Base-by-base conservation (phyloP, 2,888 invertebrate genomes). In the Branchipolynoe longqiensis region DNA sequence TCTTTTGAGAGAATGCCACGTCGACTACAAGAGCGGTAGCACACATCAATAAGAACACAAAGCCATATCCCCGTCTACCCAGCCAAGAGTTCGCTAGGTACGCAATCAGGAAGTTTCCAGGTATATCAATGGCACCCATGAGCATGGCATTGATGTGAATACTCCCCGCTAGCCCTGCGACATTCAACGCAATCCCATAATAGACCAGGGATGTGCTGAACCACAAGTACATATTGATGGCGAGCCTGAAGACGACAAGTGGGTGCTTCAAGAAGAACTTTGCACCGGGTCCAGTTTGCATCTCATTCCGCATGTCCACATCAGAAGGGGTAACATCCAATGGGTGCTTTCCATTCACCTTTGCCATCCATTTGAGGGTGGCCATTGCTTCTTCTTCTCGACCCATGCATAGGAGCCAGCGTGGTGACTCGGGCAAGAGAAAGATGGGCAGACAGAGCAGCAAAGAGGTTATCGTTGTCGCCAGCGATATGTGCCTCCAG, bases 131-230 rank as follows among this genome's bases (percentile, higher is more conserved):
- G 18, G n/a, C 12, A 2, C 18, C 38, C 69, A 69, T 69, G 33
- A 69, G 12, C n/a, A 69, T 4, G 36, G 38, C n/a, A 22, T 69
- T 69, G 69, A 69, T 69, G 69, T 69, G 38, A 4, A 69, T 4
- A 22, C 22, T 69, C 4, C 69, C 69, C 18, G 69, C 69, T 3
- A 69, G 38, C 14, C 18, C 38, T 14, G 36, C 18, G n/a, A 69
- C 69, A 38, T 69, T 69, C 22, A 69, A 18, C 2, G 38, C 18
- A 1, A 69, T 6, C 3, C 33, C 38, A 38, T 69, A 69, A 33
- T 69, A 69, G 4, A 69, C n/a, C 0, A 38, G 14, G n/a, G 4
- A 1, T 14, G 69, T 36, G 22, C 69, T n/a, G n/a, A 69, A 69
- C 69, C 69, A 69, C 38, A 69, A 1, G 38, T 22, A 69, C 36